These are phyloP conservation scores for Philopedon plagiatum DNA, from an alignment of 2,888 invertebrate species.

Conservation along the genomic window DNA sequence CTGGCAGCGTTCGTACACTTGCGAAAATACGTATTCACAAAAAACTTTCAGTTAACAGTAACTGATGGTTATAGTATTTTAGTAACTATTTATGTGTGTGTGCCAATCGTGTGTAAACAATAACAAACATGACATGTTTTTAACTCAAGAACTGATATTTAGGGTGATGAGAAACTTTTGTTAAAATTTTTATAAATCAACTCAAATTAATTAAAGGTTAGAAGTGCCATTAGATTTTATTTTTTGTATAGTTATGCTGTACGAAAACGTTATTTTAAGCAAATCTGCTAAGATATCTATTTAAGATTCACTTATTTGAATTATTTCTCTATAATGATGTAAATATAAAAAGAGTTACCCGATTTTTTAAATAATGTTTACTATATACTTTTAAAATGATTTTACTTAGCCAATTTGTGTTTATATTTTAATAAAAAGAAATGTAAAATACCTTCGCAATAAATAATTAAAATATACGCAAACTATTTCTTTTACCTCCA, in stretches of 20 bases:
- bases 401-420: conserved; percentile 35
- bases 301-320: conserved; percentile 23
- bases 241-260: conserved; percentile 16
- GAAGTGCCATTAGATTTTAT: conserved; percentile 47
- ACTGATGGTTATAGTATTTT: neutral
- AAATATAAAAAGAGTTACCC: conserved; percentile 43
- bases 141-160: conserved; percentile 40
- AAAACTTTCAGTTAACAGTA: too few relatives aligned
- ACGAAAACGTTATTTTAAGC: neutral
- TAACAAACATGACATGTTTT: conserved; percentile 39
- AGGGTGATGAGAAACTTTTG: conserved; percentile 10
- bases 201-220: conserved; percentile 21
- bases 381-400: conserved; percentile 31
- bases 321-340: conserved; percentile 16
- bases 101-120: neutral
- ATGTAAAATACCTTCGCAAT: conserved; percentile 13
- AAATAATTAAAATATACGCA: neutral
- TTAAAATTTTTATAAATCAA: conserved; percentile 22
- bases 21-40: too few relatives aligned
- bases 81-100: neutral
- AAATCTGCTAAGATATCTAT: conserved; percentile 1
- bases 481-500: too few relatives aligned
- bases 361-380: conserved; percentile 15
- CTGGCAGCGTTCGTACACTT: too few relatives aligned
- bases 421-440: neutral